Conservation (phyloP, 2,888 invertebrate species). For the Idaea dimidiata region DNA sequence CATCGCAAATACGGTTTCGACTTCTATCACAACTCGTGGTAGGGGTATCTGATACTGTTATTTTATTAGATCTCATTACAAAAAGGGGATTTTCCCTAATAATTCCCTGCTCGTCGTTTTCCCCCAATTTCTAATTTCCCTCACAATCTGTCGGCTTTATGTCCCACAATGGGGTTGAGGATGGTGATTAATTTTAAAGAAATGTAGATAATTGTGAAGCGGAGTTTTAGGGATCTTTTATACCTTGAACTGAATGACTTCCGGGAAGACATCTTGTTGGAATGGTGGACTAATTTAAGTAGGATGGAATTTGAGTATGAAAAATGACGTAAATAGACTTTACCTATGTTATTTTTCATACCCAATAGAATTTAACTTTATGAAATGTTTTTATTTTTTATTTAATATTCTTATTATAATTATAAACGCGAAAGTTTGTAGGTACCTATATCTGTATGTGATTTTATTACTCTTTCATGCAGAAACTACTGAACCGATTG, state of each 20-base stretch:
- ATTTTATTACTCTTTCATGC: no score
- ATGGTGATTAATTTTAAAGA: not conserved
- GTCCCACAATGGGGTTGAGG: not conserved
- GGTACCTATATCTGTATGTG: no score
- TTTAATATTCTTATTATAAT: no score
- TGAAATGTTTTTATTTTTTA: no score
- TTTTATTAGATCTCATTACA: not conserved
- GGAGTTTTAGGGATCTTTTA: not conserved
- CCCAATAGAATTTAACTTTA: no score
- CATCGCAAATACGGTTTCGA: no score
- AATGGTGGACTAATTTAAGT: not conserved
- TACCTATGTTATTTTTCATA: no score
- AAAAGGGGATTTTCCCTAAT: not conserved
- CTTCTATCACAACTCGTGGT: no score
- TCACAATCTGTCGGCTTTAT: not conserved
- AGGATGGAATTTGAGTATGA: not conserved
- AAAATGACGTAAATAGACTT: not conserved
- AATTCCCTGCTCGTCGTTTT: not conserved
- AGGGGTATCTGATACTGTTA: not conserved
- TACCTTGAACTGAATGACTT: not conserved
- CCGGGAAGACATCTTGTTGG: not conserved
- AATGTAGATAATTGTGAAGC: not conserved
- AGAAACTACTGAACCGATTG: no score
- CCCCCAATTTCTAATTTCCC: slow-evolving; percentile 1
- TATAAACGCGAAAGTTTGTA: no score